phyloP scores from a whole-genome alignment of 2,113 vertebrate genomes.

The Rhinolophus sinicus region DNA sequence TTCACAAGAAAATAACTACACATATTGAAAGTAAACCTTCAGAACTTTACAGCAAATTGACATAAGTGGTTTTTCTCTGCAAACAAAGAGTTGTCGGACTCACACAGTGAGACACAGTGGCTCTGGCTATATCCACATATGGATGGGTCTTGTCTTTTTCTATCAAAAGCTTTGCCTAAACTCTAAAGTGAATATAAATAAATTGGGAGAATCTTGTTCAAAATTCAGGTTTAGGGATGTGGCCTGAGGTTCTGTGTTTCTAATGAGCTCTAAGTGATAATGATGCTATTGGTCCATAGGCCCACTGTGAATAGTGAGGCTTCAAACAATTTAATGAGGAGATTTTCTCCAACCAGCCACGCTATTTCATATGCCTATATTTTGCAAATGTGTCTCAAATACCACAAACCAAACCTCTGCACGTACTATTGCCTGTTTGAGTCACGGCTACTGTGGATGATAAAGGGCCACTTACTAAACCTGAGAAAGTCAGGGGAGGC shows the following conservation, averaged over 20 bases:
- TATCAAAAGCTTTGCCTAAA: background rate
- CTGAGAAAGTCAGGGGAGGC: too few species aligned
- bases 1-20: background rate
- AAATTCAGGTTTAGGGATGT: background rate
- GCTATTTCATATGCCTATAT: background rate
- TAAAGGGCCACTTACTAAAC: too few species aligned
- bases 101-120: background rate
- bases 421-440: background rate
- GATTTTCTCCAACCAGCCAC: background rate
- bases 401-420: background rate
- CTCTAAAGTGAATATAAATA: background rate
- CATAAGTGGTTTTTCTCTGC: background rate
- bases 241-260: background rate
- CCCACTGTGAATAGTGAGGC: background rate
- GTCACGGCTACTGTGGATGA: background rate
- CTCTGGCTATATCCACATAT: too few species aligned
- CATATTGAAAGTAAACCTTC: background rate
- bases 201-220: background rate
- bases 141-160: background rate
- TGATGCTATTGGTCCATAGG: background rate
- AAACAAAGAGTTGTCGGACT: background rate
- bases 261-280: background rate
- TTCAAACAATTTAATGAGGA: background rate
- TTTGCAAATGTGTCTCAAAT: background rate
- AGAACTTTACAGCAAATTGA: background rate